Evolutionary conservation across 2,888 invertebrate species (phyloP), one percentile per base, ranked within the genome.

Genomic region (Mycalesis mineus): DNA sequence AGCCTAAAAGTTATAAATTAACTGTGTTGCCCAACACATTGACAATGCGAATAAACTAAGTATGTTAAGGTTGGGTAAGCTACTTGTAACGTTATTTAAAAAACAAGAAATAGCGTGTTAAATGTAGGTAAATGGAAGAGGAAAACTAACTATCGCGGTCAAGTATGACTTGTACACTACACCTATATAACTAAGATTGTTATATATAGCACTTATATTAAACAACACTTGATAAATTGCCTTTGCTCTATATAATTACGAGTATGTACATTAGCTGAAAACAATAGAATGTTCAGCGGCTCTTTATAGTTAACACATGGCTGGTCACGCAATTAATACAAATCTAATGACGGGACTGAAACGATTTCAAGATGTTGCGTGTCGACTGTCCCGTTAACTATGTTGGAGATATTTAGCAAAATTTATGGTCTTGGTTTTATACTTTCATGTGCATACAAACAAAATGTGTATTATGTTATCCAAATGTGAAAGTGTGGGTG

Each of bases 61-160:
- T 33, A 47, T 47, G 49, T 14, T 44, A 44, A 36, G 56, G 28
- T 56, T 48, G 41, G 37, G 28, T 39, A 37, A n/a, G 17, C 15
- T 11, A 29, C 17, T 41, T 37, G 13, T 40, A 36, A 50, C 8
- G 7, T 31, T 29, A 40, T 31, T 52, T 42, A 29, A 44, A 37
- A 50, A 47, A 49, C 36, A 45, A 53, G 39, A 50, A 39, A 45
- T 45, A 13, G 60, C 50, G 56, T 60, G 60, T 45, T 49, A 52
- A 22, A 40, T 49, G 37, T 45, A 51, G 31, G 39, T 51, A 40
- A 52, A 33, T 57, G 47, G 54, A 33, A 53, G 50, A 55, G 55
- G 60, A 57, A 59, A 59, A 62, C 57, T 57, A 62, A 47, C 50
- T 47, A 59, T 55, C 29, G 41, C 59, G 62, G 62, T 62, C 62